Evolutionary conservation across 2,797 vertebrate genomes (phyloP).

Genomic region (Todus mexicanus): DNA sequence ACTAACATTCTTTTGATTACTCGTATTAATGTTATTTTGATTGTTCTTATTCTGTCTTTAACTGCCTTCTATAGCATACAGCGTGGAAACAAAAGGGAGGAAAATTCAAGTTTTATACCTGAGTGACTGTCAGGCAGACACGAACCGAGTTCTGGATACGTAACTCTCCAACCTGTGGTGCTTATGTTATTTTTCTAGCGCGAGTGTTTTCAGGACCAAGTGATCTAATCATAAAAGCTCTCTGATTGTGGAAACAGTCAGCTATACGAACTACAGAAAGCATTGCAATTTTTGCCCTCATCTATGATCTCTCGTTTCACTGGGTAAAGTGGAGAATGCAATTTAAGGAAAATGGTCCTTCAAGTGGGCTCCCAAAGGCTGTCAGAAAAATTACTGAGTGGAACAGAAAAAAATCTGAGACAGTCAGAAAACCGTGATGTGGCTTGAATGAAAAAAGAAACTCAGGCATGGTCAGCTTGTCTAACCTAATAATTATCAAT

Average conservation of each 20-base stretch:
- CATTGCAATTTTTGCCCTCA: not conserved
- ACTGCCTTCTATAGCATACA: not conserved
- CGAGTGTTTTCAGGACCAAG: not conserved
- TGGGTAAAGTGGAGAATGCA: not conserved
- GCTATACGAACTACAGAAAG: not conserved
- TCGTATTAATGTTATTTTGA: not conserved
- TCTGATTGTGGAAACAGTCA: not conserved
- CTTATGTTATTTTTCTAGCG: not conserved
- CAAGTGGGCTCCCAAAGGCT: not conserved
- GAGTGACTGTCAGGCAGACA: not conserved
- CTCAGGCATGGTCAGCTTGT: not conserved
- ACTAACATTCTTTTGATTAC: not conserved
- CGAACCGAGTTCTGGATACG: not conserved
- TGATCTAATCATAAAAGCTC: not conserved
- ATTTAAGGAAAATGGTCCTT: not conserved
- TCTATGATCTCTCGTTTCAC: not conserved
- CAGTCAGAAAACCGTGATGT: not conserved
- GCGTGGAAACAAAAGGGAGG: not conserved
- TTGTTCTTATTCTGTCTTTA: not conserved
- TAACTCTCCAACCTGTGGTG: not conserved
- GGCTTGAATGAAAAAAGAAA: not conserved
- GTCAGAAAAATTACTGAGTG: not conserved
- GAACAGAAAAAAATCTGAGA: not conserved
- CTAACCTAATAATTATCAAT: not conserved
- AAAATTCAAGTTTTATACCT: not conserved